Conservation (phyloP, 2,888 invertebrate genomes). For the Eubasilissa splendida region DNA sequence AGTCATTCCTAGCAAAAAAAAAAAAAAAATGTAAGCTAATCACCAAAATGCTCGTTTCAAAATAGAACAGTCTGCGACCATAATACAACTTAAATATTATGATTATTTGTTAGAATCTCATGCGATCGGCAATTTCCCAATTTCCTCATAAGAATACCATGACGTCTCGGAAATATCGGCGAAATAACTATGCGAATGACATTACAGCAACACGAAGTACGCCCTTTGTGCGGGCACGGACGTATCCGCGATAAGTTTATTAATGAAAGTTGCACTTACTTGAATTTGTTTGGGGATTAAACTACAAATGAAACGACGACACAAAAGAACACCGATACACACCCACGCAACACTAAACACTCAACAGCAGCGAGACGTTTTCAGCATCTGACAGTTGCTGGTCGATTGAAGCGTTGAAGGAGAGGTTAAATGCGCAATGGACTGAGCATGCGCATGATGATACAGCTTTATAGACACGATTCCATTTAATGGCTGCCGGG, state of each 20-base stretch:
- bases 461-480: background rate
- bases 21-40: background rate
- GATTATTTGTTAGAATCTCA: too few species aligned
- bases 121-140: too few species aligned
- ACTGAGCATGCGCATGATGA: constrained; percentile 41
- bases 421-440: constrained; percentile 48
- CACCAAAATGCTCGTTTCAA: too few species aligned
- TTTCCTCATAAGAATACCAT: background rate
- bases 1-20: background rate
- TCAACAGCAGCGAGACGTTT: constrained; percentile 63
- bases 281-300: constrained; percentile 49
- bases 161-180: constrained; percentile 25
- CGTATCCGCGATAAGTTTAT: background rate
- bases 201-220: constrained; percentile 16
- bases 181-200: background rate
- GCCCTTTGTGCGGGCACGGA: background rate
- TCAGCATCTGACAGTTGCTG: constrained; percentile 53
- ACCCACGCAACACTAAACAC: constrained; percentile 72
- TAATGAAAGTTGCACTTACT: constrained; percentile 43
- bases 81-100: too few species aligned
- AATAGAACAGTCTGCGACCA: too few species aligned
- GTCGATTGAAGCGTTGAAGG: constrained; percentile 51
- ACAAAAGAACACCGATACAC: constrained; percentile 59
- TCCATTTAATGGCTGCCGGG: background rate
- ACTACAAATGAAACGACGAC: constrained; percentile 50